Evolutionary conservation across 2,797 vertebrate species (phyloP).

Genomic region (Acanthurus leucopareius): DNA sequence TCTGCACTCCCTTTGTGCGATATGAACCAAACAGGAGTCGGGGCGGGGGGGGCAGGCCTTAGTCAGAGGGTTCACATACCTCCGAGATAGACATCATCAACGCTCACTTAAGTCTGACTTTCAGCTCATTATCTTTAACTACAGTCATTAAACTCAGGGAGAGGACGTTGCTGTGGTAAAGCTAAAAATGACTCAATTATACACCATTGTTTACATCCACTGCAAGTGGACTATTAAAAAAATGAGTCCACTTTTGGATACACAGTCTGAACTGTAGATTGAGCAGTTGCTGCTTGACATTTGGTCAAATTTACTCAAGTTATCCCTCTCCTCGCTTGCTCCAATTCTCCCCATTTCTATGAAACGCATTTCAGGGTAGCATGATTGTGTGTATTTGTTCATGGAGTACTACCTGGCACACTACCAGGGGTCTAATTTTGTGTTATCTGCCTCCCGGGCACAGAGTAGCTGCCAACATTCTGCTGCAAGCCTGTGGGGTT

Average conservation of each 20-base stretch:
- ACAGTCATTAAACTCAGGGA: conserved; percentile 21
- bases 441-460: conserved; percentile 39
- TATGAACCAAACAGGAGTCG: conserved; percentile 21
- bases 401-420: conserved; percentile 44
- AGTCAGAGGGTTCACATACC: conserved; percentile 30
- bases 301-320: background rate
- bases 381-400: conserved; percentile 34
- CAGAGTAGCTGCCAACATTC: conserved; percentile 44
- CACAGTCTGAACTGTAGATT: background rate
- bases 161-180: background rate
- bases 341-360: conserved; percentile 4
- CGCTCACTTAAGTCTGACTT: conserved; percentile 27
- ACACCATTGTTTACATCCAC: conserved; percentile 1
- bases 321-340: conserved; percentile 3
- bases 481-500: conserved; percentile 45
- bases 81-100: conserved; percentile 39
- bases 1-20: conserved; percentile 33
- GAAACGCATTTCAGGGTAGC: background rate
- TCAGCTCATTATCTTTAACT: conserved; percentile 31
- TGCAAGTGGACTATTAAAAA: conserved; percentile 1
- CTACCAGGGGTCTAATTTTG: conserved; percentile 56
- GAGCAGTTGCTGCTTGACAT: background rate
- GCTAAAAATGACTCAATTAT: background rate
- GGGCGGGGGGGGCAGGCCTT: conserved; percentile 4
- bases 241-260: background rate